Evolutionary conservation across 2,797 vertebrate species (phyloP), one percentile per base, ranked within the genome.

Genomic region (Mastacembelus armatus): DNA sequence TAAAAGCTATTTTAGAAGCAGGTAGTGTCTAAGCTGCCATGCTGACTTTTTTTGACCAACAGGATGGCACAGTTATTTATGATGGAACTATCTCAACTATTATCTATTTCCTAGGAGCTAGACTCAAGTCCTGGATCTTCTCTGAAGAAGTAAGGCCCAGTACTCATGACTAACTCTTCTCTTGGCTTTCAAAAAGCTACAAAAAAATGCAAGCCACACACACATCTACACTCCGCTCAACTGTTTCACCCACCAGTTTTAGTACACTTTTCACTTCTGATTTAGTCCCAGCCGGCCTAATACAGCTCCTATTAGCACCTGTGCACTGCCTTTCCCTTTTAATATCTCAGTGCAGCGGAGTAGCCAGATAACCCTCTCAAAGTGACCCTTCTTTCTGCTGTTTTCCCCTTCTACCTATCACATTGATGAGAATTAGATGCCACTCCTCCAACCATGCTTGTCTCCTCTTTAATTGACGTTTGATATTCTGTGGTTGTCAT

Each of bases 401-500:
- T 48, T 48, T 16, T 14, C 22, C 19, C 14, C 27, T 36, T 40
- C 60, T 35, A 69, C 68, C 81, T 55, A 68, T 88, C 81, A 79
- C 66, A 80, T 50, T 84, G 84, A 88, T 78, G 84, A 84, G 86
- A 91, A 93, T 92, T 85, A 89, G 86, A 88, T 91, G 90, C 86
- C 91, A 91, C 80, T 91, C 77, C 76, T 88, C 72, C 82, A 55
- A 80, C 80, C 77, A 10, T 70, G 84, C 77, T 78, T 87, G 87
- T 91, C 88, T 85, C 80, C 71, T 47, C 78, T 89, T 86, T 92
- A 92, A 92, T 90, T 92, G 91, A 82, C 84, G 57, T 89, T 89
- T 93, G 89, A 92, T 93, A 93, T 93, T 92, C 89, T 74, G 82
- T 33, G 73, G 74, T 83, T 91, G 89, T 92, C 92, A 91, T 92